Evolutionary conservation across 2,113 vertebrate species (phyloP), one percentile per base, ranked within the genome.

Genomic region (Naja naja): DNA sequence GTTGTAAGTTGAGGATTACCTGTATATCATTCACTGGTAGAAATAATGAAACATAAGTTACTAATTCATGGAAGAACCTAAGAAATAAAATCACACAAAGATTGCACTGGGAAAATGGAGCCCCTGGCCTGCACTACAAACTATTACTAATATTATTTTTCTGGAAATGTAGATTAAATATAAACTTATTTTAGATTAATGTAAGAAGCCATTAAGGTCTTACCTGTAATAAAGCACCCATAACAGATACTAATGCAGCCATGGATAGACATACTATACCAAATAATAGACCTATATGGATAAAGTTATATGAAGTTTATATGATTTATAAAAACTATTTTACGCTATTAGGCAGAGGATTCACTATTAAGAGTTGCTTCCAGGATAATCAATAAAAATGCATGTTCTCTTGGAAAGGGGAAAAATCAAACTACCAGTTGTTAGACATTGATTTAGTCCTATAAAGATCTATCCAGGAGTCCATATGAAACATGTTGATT

Each of bases 141-240:
- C 12, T 88, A 88, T 34, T 27, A 53, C 22, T 64, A 52, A 74
- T 14, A 18, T 74, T 39, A 23, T 91, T 25, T 85, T 91, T 91
- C 34, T 39, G 74, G 34, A 85, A 55, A 20, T 22, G 23, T 87
- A 87, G 8, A 11, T 47, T 25, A 85, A 16, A 53, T 39, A 47
- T 88, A 74, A 89, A 55, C 53, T 45, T 34, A 43, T 55, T 89
- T 49, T 89, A 58, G 54, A 60, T 30, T 74, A 47, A 45, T 88
- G 27, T 47, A 11, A n/a, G 16, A 87, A 92, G 47, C 14, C 4
- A 56, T 92, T 74, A 53, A 30, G 53, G 3, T 43, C 86, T 87
- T 94, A 98, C 98, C 98, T 98, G 97, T 87, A 98, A 92, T 47
- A 98, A 94, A n/a, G 97, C 97, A 91, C 97, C 98, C 97, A 98